Base-by-base conservation (phyloP, 2,113 vertebrate species). In the Mormyrus lacerda region DNA sequence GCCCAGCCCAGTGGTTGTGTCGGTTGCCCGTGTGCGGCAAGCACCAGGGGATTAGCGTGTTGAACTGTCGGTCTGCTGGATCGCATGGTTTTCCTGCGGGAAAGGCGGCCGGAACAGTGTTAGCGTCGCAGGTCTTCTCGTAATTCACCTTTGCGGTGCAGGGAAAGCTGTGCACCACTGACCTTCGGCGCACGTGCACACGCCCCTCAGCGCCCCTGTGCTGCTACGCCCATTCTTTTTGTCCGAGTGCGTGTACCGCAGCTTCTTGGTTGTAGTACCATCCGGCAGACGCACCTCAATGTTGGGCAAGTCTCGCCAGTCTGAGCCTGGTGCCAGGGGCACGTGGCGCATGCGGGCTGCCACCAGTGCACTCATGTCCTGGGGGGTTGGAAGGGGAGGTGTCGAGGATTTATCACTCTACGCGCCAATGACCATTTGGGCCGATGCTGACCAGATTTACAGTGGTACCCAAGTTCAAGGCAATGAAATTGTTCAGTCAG, bases 301-400 rank as follows among this genome's bases (percentile, higher is more conserved):
- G 94, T 99, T 99, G 42, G 98, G 98, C 17, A 99, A 95, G 92
- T 99, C 98, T 0, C 98, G 94, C 98, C 98, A 99, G 89, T 99
- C 98, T 0, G 98, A 99, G 82, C 98, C 98, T 0, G 98, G 98
- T 0, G 97, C 97, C 91, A 99, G 90, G 0, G 98, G 98, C 90
- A 99, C 97, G 95, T 99, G 97, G 15, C 98, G 95, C 98, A 99
- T 99, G 17, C 98, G 95, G 4, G 97, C 98, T 0, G 98, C 98
- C 15, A 99, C 98, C 93, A 99, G 89, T 0, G 98, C 97, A 0
- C 97, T 99, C 98, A 99, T 99, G 92, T 99, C 98, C 98, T 99
- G 92, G 19, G 21, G 1, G 73, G 88, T 13, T n/a, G 44, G 51
- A 24, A 86, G 44, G 3, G 65, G 42, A 65, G 1, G 31, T 2